Percentiles rank a stretch among this genome's conserved stretches.
These are phyloP conservation scores for Drosophila jambulina DNA, from an alignment of 1,140 invertebrate genomes.

Conservation along the genomic window DNA sequence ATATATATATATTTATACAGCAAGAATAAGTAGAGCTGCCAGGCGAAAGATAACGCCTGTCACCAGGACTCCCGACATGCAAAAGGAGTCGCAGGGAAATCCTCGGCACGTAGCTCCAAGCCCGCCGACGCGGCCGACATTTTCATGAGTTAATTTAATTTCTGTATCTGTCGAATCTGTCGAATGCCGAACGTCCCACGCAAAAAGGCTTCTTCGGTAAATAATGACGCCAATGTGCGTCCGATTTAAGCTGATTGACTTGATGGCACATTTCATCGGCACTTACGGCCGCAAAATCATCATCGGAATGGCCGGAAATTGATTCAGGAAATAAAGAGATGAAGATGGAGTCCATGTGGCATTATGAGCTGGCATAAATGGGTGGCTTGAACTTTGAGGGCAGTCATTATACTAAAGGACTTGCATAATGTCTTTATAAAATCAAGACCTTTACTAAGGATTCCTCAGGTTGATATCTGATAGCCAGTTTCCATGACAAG, in stretches of 20 bases:
- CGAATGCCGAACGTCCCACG: not conserved
- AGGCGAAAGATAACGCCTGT: constrained; percentile 22
- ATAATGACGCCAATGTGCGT: constrained; percentile 39
- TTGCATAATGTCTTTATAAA: not conserved
- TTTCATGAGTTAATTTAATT: constrained; percentile 69
- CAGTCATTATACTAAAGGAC: not conserved
- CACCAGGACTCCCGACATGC: constrained; percentile 30
- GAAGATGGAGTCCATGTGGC: constrained; percentile 13
- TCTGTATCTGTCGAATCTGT: constrained; percentile 47
- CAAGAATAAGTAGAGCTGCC: constrained; percentile 14
- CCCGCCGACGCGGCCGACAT: constrained; percentile 44
- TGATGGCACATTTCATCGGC: constrained; percentile 42
- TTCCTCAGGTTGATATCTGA: not conserved
- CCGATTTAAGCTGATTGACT: constrained; percentile 69
- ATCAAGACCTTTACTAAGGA: not conserved
- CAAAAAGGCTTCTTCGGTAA: constrained; percentile 20
- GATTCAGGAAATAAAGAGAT: constrained; percentile 31
- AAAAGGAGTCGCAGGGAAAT: constrained; percentile 46
- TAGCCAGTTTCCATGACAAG: not conserved
- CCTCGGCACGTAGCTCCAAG: constrained; percentile 49
- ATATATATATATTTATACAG: not conserved
- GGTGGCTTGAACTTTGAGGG: not conserved
- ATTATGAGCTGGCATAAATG: constrained; percentile 2
- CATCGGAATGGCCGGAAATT: constrained; percentile 49
- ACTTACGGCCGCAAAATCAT: constrained; percentile 19